Percentiles rank a stretch among this genome's conserved stretches.
These are phyloP conservation scores for Pollimyrus isidori DNA, from an alignment of 2,113 vertebrate genomes.

Conservation along the genomic window DNA sequence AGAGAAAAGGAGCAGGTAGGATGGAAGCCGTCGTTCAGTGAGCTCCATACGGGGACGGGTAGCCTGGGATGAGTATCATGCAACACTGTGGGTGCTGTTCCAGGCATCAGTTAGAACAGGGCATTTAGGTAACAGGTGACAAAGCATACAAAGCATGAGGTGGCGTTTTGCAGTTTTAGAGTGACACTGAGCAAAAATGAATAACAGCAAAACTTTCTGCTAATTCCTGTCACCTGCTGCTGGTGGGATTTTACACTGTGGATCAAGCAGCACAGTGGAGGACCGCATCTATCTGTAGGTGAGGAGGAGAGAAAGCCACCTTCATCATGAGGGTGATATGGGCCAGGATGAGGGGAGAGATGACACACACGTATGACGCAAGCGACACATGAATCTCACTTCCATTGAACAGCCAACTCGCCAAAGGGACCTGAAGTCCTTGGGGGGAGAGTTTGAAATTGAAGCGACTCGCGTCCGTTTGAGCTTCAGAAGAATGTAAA, in stretches of 20 bases:
- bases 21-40: not conserved
- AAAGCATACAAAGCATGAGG: not conserved
- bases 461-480: not conserved
- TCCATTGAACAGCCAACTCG: not conserved
- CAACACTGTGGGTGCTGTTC: not conserved
- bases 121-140: not conserved
- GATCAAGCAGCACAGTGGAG: not conserved
- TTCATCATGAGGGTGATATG: not conserved
- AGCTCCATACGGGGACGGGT: not conserved
- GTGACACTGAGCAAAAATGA: not conserved
- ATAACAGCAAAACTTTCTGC: not conserved
- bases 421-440: not conserved
- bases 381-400: not conserved
- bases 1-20: not conserved
- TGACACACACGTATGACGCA: not conserved
- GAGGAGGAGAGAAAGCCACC: not conserved
- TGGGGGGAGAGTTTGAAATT: not conserved
- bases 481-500: not conserved
- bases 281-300: not conserved
- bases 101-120: not conserved
- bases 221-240: not conserved
- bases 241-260: not conserved
- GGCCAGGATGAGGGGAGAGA: not conserved
- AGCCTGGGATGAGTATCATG: not conserved
- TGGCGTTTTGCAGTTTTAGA: not conserved